A percentile compares a stretch with the other conserved stretches of the same genome.
phyloP scores from a whole-genome alignment of 2,113 vertebrate species.

The Corapipo altera region DNA sequence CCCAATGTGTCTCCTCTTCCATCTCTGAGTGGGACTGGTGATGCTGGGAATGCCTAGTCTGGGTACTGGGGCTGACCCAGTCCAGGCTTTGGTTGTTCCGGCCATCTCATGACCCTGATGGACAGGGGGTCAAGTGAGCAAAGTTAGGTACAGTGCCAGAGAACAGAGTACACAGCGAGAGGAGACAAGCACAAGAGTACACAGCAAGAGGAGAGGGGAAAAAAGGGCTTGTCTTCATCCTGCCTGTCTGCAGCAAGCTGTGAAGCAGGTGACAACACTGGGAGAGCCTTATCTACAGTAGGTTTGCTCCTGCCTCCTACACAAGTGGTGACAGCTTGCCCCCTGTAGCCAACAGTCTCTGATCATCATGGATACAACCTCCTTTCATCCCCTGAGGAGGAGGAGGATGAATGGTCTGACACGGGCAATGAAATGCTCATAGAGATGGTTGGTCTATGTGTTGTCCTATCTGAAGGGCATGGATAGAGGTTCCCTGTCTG shows the following conservation, averaged over 20 bases:
- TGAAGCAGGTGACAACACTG: neutral
- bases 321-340: neutral
- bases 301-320: neutral
- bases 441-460: neutral
- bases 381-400: neutral
- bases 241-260: neutral
- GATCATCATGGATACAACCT: neutral
- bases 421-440: fast-evolving
- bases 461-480: neutral
- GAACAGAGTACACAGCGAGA: neutral
- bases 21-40: fast-evolving
- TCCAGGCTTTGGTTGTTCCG: neutral
- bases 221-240: neutral
- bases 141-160: neutral
- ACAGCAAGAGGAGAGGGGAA: neutral
- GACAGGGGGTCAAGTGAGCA: fast-evolving
- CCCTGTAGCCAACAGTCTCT: neutral
- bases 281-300: neutral
- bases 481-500: neutral
- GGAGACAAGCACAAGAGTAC: neutral
- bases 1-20: neutral
- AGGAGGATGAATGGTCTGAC: neutral
- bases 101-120: neutral
- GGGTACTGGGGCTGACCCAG: neutral
- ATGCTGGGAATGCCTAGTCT: neutral